A percentile compares a stretch with the other conserved stretches of the same genome.
phyloP scores from a whole-genome alignment of 2,113 vertebrate species.

The Indri indri region DNA sequence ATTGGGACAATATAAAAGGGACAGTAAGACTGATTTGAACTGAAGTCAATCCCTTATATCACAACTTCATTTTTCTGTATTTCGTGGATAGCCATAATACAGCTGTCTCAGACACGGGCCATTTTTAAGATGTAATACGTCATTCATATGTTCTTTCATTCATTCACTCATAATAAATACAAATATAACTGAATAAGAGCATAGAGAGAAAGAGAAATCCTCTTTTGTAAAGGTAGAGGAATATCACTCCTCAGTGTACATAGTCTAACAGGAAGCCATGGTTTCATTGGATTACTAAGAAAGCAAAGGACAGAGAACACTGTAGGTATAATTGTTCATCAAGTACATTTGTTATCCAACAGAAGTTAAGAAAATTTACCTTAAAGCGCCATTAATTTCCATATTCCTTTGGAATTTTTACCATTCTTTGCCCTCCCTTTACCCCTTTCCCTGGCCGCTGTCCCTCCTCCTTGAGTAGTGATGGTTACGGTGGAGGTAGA shows the following conservation, averaged over 20 bases:
- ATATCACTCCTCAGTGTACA: fast-evolving
- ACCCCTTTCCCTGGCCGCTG: background rate
- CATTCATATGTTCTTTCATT: background rate
- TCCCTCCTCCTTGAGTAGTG: background rate
- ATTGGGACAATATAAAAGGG: background rate
- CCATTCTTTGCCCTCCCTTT: background rate
- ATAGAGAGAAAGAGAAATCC: background rate
- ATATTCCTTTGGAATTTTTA: background rate
- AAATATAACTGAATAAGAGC: background rate
- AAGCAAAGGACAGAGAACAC: background rate
- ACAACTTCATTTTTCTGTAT: background rate
- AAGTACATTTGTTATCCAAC: background rate
- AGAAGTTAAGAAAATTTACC: background rate
- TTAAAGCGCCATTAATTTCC: fast-evolving
- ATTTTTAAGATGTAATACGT: background rate
- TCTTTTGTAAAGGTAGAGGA: background rate
- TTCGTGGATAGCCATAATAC: background rate
- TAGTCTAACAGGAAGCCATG: background rate
- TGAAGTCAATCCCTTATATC: background rate
- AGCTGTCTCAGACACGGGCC: background rate
- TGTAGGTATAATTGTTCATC: background rate
- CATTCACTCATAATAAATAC: background rate
- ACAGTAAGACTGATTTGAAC: background rate
- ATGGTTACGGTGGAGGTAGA: too few relatives aligned
- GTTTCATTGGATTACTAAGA: background rate